Conservation (phyloP, 2,888 invertebrate species). For the Andrena hattorfiana region DNA sequence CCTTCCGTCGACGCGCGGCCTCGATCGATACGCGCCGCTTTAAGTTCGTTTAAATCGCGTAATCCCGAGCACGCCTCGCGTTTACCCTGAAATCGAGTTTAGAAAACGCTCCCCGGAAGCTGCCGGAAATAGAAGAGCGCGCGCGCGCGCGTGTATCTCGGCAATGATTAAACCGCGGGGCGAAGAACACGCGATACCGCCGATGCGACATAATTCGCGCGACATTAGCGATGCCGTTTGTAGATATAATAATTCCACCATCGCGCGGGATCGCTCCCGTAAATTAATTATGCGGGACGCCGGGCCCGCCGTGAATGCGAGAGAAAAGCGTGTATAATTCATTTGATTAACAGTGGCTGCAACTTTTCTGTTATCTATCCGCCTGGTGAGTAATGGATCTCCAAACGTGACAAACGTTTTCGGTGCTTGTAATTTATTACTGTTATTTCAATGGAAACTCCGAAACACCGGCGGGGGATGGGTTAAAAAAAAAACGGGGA, state of each 20-base stretch:
- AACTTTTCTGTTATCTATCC: slow-evolving; percentile 55
- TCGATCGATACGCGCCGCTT: slow-evolving; percentile 61
- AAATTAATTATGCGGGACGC: slow-evolving; percentile 39
- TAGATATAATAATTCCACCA: slow-evolving; percentile 27
- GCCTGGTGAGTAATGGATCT: slow-evolving; percentile 47
- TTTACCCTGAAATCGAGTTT: slow-evolving; percentile 39
- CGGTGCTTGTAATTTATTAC: slow-evolving; percentile 40
- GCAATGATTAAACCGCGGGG: not conserved
- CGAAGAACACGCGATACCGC: not conserved
- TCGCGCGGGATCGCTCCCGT: not conserved
- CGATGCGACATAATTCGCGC: not conserved
- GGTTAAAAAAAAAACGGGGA: not conserved
- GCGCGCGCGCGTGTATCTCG: not conserved
- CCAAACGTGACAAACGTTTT: slow-evolving; percentile 48
- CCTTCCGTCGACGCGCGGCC: not conserved
- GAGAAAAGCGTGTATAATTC: slow-evolving; percentile 41
- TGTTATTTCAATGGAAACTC: slow-evolving; percentile 40
- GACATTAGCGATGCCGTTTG: not conserved
- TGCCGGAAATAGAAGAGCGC: slow-evolving; percentile 27
- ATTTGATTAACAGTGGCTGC: slow-evolving; percentile 40
- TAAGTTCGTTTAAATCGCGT: slow-evolving; percentile 60
- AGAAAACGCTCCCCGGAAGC: slow-evolving; percentile 9
- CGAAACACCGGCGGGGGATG: not conserved
- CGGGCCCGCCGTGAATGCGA: not conserved
- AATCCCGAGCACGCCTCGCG: slow-evolving; percentile 41